A percentile compares a stretch with the other conserved stretches of the same genome.
Evolutionary conservation across 2,888 invertebrate genomes (phyloP).

Genomic region (Oligia fasciuncula): DNA sequence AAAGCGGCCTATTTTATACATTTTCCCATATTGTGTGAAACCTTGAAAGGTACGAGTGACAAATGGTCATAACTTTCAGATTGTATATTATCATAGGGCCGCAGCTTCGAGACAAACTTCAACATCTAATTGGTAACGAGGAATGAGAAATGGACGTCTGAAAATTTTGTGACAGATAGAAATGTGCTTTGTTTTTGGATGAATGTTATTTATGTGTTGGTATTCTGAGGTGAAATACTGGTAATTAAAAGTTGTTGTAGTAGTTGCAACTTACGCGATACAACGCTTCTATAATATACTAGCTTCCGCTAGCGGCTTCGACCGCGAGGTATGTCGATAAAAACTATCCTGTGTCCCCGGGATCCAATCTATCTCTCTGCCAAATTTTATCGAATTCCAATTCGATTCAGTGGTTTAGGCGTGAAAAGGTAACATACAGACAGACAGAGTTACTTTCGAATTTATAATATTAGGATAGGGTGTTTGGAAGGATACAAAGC

Average conservation of each 20-base stretch:
- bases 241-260: not conserved
- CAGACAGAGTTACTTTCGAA: too few species aligned
- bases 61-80: slow-evolving; percentile 60
- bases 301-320: too few species aligned
- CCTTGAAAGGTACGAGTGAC: slow-evolving; percentile 50
- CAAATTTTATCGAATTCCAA: too few species aligned
- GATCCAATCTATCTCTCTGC: too few species aligned
- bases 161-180: slow-evolving; percentile 55
- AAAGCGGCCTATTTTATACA: not conserved
- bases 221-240: not conserved
- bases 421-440: too few species aligned
- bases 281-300: too few species aligned
- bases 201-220: slow-evolving; percentile 10
- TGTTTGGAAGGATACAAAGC: too few species aligned
- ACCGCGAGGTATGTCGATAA: too few species aligned
- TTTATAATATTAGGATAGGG: too few species aligned
- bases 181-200: slow-evolving; percentile 46
- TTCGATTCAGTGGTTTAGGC: too few species aligned
- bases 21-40: slow-evolving; percentile 14
- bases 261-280: too few species aligned
- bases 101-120: slow-evolving; percentile 61
- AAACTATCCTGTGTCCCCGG: too few species aligned
- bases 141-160: slow-evolving; percentile 62
- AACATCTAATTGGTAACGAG: slow-evolving; percentile 61
- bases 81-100: slow-evolving; percentile 58